Evolutionary conservation across 1,140 invertebrate genomes (phyloP).

Genomic region (Ladona fulva): DNA sequence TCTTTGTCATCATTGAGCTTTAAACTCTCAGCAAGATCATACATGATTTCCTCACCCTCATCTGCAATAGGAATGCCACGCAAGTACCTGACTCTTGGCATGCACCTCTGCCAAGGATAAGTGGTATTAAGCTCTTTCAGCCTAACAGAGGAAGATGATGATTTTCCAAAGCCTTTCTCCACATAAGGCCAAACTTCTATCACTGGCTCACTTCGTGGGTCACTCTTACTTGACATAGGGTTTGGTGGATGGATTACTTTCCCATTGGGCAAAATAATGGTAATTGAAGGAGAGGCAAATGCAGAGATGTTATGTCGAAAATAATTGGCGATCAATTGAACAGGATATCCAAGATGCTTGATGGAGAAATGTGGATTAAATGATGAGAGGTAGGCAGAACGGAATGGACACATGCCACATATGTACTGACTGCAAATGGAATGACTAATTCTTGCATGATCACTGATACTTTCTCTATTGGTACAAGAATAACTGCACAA

Average conservation of each 20-base stretch:
- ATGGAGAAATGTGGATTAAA: constrained; percentile 47
- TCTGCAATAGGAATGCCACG: constrained; percentile 48
- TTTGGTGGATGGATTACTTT: not conserved
- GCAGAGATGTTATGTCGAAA: not conserved
- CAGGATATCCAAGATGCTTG: constrained; percentile 38
- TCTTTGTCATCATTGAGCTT: constrained; percentile 24
- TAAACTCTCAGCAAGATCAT: constrained; percentile 16
- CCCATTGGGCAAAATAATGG: not conserved
- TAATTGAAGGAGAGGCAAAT: not conserved
- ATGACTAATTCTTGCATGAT: constrained; percentile 47
- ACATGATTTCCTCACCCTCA: constrained; percentile 30
- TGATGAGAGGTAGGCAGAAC: constrained; percentile 42
- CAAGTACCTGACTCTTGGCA: constrained; percentile 47
- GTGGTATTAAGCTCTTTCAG: constrained; percentile 41
- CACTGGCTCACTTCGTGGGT: constrained; percentile 13
- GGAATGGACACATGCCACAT: constrained; percentile 51
- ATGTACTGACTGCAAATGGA: constrained; percentile 55
- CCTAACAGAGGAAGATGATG: not conserved
- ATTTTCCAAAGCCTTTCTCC: not conserved
- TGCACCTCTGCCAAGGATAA: constrained; percentile 48
- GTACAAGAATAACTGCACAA: constrained; percentile 51
- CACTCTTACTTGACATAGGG: not conserved
- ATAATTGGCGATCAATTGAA: not conserved
- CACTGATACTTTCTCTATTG: constrained; percentile 47
- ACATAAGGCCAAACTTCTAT: not conserved